phyloP scores from a whole-genome alignment of 2,113 vertebrate genomes.

The Steatornis caripensis region DNA sequence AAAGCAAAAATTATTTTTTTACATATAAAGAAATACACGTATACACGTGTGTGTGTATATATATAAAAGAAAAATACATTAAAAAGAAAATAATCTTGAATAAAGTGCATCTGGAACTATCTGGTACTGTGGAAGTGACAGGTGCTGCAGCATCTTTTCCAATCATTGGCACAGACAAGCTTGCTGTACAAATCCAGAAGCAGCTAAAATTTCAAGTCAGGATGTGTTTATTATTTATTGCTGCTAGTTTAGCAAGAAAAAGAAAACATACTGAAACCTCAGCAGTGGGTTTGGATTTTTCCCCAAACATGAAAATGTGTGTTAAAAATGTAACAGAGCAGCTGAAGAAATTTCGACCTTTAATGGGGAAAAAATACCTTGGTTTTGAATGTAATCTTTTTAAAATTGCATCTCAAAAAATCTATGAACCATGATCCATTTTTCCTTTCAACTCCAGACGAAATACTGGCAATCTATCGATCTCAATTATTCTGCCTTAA shows the following conservation, averaged over 20 bases:
- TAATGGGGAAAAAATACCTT: neutral
- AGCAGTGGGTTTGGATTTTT: neutral
- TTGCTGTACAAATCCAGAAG: neutral
- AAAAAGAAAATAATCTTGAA: neutral
- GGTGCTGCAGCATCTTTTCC: neutral
- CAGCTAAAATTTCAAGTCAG: neutral
- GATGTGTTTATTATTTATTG: neutral
- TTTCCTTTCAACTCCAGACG: neutral
- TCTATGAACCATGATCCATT: rapidly evolving
- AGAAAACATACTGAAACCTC: neutral
- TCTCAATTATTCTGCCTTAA: neutral
- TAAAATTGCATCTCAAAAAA: neutral
- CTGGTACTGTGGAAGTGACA: neutral
- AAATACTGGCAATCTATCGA: neutral
- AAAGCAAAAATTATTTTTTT: neutral
- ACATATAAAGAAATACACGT: neutral
- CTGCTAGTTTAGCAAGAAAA: neutral
- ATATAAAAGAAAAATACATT: neutral
- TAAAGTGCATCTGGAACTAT: neutral
- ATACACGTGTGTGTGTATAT: neutral
- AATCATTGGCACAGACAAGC: neutral
- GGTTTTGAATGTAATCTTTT: neutral
- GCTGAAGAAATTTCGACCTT: neutral
- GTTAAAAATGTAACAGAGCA: neutral
- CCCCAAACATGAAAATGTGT: neutral